Conservation (phyloP, 2,797 vertebrate species). For the Brachyrhaphis roseni region DNA sequence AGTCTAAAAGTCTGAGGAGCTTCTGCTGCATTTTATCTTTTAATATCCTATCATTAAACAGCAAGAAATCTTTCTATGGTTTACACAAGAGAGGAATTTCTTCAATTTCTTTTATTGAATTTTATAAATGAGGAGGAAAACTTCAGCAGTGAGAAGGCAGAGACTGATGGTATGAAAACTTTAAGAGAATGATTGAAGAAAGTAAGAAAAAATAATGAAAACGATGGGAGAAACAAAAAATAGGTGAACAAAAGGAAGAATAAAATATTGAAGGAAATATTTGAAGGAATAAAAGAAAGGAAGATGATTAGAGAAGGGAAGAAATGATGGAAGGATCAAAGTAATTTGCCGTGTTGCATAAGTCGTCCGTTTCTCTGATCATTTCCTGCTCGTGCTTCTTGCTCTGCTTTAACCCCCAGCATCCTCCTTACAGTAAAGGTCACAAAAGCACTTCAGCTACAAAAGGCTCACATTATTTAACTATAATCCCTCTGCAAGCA, state of each 20-base stretch:
- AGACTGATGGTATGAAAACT: background rate
- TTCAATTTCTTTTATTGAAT: background rate
- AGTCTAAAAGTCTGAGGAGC: background rate
- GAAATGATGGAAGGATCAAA: background rate
- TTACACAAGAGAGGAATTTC: background rate
- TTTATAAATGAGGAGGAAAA: background rate
- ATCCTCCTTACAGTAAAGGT: slow-evolving; percentile 4
- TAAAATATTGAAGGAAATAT: background rate
- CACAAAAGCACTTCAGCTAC: background rate
- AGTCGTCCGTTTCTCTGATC: background rate
- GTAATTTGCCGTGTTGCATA: background rate
- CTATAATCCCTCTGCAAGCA: background rate
- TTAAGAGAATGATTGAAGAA: background rate
- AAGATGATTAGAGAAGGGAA: background rate
- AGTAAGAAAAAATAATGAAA: background rate
- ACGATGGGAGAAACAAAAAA: background rate
- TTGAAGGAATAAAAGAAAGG: background rate
- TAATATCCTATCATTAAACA: background rate
- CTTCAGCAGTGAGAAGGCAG: background rate
- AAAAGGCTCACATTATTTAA: background rate
- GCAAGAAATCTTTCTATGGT: background rate
- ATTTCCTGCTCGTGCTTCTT: background rate
- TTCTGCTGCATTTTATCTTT: background rate
- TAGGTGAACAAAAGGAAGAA: background rate
- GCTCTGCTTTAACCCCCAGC: background rate